Conservation (phyloP, 92 coral and sea anemone genomes). For the Diadumene lineata region DNA sequence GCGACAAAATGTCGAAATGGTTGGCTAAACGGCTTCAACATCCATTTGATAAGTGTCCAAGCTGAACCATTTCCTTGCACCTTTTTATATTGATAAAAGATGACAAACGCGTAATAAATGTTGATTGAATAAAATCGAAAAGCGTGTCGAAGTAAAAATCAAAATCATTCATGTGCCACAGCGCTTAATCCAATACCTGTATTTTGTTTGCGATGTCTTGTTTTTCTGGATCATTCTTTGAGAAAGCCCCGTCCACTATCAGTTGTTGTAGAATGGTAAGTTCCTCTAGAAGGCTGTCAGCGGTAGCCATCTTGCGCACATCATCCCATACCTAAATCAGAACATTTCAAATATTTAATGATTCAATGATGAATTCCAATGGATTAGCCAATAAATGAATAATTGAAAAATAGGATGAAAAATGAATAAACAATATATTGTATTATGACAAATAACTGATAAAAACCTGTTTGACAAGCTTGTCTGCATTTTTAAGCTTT, state of each 20-base stretch:
- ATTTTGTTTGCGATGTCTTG: neutral
- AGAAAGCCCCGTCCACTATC: neutral
- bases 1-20: too few species aligned
- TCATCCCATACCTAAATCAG: neutral
- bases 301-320: neutral
- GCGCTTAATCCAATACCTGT: neutral
- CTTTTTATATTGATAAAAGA: too few species aligned
- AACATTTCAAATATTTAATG: too few species aligned
- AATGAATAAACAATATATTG: neutral
- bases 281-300: neutral
- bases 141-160: too few species aligned
- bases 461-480: neutral
- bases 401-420: neutral
- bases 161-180: too few species aligned
- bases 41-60: too few species aligned
- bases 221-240: neutral
- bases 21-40: too few species aligned
- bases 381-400: neutral
- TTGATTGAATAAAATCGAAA: too few species aligned
- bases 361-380: too few species aligned
- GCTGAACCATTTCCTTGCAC: too few species aligned
- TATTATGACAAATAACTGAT: neutral
- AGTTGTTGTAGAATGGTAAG: neutral
- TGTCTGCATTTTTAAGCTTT: neutral
- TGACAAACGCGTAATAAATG: too few species aligned